phyloP scores from a whole-genome alignment of 2,113 vertebrate genomes.

The Sclerurus mexicanus region DNA sequence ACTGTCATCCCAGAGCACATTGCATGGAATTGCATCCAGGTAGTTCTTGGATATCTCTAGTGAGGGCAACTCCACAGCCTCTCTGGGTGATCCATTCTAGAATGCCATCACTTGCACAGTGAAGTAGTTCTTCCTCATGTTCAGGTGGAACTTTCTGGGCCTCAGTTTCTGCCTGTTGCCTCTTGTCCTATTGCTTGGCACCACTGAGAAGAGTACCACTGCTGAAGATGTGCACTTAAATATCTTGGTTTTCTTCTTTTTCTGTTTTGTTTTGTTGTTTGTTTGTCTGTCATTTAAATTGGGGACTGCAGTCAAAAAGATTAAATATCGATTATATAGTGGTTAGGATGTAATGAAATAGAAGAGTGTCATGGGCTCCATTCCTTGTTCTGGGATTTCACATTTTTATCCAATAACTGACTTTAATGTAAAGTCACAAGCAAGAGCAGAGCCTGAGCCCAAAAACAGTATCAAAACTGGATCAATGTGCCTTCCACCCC shows the following conservation, averaged over 20 bases:
- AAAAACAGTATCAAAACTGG: not conserved
- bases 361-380: not conserved
- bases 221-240: not conserved
- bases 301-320: not conserved
- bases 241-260: not conserved
- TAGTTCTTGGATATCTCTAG: not conserved
- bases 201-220: not conserved
- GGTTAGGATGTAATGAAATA: not conserved
- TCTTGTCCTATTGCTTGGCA: not conserved
- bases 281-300: not conserved
- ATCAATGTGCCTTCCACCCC: not conserved
- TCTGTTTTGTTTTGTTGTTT: not conserved
- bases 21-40: not conserved
- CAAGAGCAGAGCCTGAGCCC: not conserved
- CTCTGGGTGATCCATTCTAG: not conserved
- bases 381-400: not conserved
- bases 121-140: not conserved
- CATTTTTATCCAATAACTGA: not conserved
- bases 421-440: not conserved
- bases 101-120: not conserved
- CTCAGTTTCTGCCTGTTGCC: not conserved
- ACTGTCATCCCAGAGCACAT: not conserved
- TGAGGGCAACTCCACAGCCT: not conserved
- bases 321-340: not conserved
- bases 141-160: not conserved